Evolutionary conservation across 2,888 invertebrate species (phyloP).

Genomic region (Caenorhabditis uteleia): DNA sequence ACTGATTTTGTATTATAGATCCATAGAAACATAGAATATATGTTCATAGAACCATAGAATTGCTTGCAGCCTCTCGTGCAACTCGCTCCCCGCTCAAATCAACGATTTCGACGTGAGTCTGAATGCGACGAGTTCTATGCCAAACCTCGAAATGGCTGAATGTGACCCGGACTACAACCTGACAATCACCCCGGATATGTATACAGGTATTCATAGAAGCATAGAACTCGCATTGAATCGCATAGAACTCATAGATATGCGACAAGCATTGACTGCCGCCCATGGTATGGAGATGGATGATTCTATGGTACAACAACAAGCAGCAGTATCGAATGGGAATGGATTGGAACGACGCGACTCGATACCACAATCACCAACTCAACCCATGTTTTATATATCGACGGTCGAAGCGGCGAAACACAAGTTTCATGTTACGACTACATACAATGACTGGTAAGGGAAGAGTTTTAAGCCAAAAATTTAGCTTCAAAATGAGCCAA

Average conservation of each 20-base stretch:
- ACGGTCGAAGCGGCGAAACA: slow-evolving; percentile 55
- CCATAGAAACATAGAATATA: no score
- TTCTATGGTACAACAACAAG: no score
- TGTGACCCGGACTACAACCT: slow-evolving; percentile 67
- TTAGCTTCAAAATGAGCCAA: no score
- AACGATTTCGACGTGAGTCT: slow-evolving; percentile 43
- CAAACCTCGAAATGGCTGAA: slow-evolving; percentile 53
- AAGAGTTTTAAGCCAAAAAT: no score
- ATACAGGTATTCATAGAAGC: no score
- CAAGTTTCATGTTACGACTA: slow-evolving; percentile 59
- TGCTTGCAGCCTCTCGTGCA: slow-evolving; percentile 48
- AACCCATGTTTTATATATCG: slow-evolving; percentile 55
- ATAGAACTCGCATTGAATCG: no score
- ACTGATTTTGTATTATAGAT: no score
- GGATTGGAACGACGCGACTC: slow-evolving; percentile 7
- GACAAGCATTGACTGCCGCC: slow-evolving; percentile 43
- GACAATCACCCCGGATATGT: slow-evolving; percentile 66
- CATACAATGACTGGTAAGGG: slow-evolving; percentile 38
- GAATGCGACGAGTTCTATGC: slow-evolving; percentile 49
- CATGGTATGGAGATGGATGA: slow-evolving; percentile 23
- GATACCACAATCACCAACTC: slow-evolving; percentile 36
- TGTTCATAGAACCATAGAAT: no score
- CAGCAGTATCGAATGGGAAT: no score
- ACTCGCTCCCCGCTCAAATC: slow-evolving; percentile 48
- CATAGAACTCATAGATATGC: no score